These are phyloP conservation scores for Oscheius sp. DNA, from an alignment of 2,888 invertebrate genomes.

Conservation along the genomic window DNA sequence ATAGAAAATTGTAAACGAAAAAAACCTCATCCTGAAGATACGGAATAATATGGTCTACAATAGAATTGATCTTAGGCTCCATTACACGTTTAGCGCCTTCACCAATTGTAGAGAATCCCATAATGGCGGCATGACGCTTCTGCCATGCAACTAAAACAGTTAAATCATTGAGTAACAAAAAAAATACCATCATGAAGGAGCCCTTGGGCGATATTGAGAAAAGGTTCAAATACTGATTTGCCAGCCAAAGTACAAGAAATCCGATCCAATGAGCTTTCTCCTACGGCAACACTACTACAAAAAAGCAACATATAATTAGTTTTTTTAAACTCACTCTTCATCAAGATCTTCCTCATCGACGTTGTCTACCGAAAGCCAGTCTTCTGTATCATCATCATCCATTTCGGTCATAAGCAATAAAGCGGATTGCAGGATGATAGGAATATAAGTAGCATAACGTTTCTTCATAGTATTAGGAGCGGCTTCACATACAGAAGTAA, in stretches of 20 bases:
- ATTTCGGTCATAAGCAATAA: slow-evolving; percentile 93
- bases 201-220: slow-evolving; percentile 4
- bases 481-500: slow-evolving; percentile 85
- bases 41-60: slow-evolving; percentile 88
- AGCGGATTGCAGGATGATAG: slow-evolving; percentile 80
- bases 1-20: background rate
- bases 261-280: slow-evolving; percentile 94
- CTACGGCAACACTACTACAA: slow-evolving; percentile 83
- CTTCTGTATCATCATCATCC: slow-evolving; percentile 89
- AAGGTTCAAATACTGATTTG: slow-evolving; percentile 85
- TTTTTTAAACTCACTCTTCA: slow-evolving; percentile 58
- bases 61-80: slow-evolving; percentile 85
- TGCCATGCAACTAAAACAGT: slow-evolving; percentile 71
- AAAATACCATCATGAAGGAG: slow-evolving; percentile 22
- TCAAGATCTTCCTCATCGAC: slow-evolving; percentile 87
- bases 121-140: slow-evolving; percentile 87
- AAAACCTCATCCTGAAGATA: slow-evolving; percentile 83
- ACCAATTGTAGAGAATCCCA: slow-evolving; percentile 97
- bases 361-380: slow-evolving; percentile 84
- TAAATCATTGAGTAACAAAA: background rate
- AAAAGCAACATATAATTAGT: background rate
- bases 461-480: slow-evolving; percentile 96
- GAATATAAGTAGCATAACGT: slow-evolving; percentile 84
- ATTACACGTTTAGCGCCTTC: slow-evolving; percentile 98
- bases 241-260: slow-evolving; percentile 96